Conservation (phyloP, 2,888 invertebrate genomes). For the Volucella zonaria region DNA sequence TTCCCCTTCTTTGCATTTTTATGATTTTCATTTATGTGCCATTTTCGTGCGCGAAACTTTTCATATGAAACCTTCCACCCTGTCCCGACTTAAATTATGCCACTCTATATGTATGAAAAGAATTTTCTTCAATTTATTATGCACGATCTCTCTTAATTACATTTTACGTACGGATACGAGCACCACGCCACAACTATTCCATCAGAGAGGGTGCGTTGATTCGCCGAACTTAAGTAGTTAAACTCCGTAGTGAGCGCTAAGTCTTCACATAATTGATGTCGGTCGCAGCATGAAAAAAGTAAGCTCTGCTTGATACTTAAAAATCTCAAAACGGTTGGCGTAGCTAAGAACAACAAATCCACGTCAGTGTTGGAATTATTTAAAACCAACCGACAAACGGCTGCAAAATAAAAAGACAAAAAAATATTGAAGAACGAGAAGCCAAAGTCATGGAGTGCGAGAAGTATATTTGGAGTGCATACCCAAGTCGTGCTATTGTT, state of each 20-base stretch:
- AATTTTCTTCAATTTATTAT: neutral
- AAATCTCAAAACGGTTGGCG: neutral
- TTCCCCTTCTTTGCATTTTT: conserved; percentile 31
- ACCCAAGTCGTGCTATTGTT: neutral
- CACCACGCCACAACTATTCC: conserved; percentile 2
- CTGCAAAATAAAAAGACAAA: too few relatives aligned
- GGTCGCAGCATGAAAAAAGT: conserved; percentile 12
- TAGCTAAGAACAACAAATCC: neutral
- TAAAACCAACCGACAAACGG: too few relatives aligned
- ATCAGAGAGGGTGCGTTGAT: neutral
- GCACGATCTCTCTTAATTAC: conserved; percentile 19
- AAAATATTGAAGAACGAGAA: neutral
- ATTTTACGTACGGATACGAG: neutral
- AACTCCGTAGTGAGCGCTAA: neutral
- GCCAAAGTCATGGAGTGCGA: conserved; percentile 14
- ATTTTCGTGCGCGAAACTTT: conserved; percentile 27
- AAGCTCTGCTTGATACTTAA: neutral
- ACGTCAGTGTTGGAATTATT: neutral
- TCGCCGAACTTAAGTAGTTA: conserved; percentile 2
- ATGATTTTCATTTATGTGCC: conserved; percentile 38
- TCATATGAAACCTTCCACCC: conserved; percentile 22
- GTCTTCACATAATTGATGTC: neutral
- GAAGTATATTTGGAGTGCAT: conserved; percentile 18
- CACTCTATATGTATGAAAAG: neutral
- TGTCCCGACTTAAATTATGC: neutral